A percentile compares a stretch with the other conserved stretches of the same genome.
phyloP scores from a whole-genome alignment of 2,113 vertebrate genomes.

The Budorcas taxicolor region DNA sequence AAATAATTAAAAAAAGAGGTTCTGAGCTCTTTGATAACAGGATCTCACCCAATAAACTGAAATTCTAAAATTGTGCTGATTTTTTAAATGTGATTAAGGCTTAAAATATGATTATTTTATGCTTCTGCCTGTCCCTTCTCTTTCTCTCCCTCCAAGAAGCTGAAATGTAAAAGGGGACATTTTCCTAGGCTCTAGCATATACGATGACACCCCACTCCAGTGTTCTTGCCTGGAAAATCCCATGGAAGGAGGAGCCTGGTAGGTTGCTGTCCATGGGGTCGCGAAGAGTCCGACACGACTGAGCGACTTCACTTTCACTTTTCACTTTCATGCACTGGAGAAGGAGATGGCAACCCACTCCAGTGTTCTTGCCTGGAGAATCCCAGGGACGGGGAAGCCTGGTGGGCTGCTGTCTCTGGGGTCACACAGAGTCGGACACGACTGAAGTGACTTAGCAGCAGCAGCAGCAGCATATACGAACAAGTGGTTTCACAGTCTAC shows the following conservation, averaged over 20 bases:
- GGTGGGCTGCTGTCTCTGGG: too few relatives aligned
- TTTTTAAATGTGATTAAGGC: conserved; percentile 10
- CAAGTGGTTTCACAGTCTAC: background rate
- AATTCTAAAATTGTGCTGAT: background rate
- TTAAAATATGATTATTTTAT: background rate
- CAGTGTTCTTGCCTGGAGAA: too few relatives aligned
- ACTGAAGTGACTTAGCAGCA: background rate
- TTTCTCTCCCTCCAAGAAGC: background rate
- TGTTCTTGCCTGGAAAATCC: too few relatives aligned
- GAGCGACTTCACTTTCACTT: too few relatives aligned
- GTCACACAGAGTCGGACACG: too few relatives aligned
- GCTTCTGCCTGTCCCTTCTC: background rate
- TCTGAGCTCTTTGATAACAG: background rate
- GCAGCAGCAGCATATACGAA: fast-evolving
- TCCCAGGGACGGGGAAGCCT: too few relatives aligned
- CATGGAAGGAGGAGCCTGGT: too few relatives aligned
- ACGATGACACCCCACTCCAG: too few relatives aligned
- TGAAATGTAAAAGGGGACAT: background rate
- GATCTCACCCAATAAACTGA: background rate
- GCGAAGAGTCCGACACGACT: too few relatives aligned
- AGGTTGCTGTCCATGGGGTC: too few relatives aligned
- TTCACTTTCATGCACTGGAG: too few relatives aligned
- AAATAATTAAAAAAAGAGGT: background rate
- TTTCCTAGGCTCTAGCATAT: fast-evolving
- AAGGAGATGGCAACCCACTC: too few relatives aligned